Evolutionary conservation across 2,888 invertebrate genomes (phyloP).

Genomic region (Agonopterix alstromeriana): DNA sequence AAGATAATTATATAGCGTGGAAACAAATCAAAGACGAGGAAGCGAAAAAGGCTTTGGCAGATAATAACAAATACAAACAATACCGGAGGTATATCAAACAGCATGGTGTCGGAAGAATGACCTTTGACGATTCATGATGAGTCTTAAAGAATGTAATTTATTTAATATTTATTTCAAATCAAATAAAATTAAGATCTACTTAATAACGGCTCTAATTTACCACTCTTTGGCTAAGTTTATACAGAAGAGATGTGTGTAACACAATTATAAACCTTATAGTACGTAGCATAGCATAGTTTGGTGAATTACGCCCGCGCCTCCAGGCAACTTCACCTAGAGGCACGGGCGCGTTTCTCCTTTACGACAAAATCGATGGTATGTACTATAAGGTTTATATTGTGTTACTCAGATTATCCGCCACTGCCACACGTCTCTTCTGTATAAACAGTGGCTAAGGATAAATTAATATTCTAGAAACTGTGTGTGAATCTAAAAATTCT

Average conservation of each 20-base stretch:
- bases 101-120: slow-evolving; percentile 92
- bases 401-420: no score
- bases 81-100: slow-evolving; percentile 94
- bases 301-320: no score
- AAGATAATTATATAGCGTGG: slow-evolving; percentile 87
- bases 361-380: no score
- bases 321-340: no score
- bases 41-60: slow-evolving; percentile 88
- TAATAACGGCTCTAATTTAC: neutral
- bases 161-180: neutral
- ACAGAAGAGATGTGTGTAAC: no score
- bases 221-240: no score
- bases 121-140: slow-evolving; percentile 89
- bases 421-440: no score
- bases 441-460: no score
- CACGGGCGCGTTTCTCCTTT: no score
- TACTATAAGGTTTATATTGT: no score
- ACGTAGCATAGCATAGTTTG: no score
- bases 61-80: slow-evolving; percentile 91
- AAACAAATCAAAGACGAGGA: slow-evolving; percentile 90
- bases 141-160: slow-evolving; percentile 8
- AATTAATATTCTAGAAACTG: neutral
- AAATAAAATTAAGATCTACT: neutral
- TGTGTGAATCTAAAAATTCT: neutral
- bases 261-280: no score